A percentile compares a stretch with the other conserved stretches of the same genome.
Evolutionary conservation across 2,113 vertebrate genomes (phyloP).

Genomic region (Trichechus manatus): DNA sequence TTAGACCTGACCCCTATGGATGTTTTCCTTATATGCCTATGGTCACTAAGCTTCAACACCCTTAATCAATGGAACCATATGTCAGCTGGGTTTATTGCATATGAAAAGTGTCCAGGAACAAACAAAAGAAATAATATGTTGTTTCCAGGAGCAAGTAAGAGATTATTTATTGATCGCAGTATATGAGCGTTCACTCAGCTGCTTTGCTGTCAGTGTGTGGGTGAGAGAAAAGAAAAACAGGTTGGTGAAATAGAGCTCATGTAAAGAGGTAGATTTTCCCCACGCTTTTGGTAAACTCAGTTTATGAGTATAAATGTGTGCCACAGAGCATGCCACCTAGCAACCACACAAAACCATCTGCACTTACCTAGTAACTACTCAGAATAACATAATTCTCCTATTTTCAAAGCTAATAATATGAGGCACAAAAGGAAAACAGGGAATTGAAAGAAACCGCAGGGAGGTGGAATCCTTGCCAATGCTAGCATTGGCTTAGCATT

Average conservation of each 20-base stretch:
- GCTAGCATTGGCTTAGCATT: background rate
- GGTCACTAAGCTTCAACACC: slow-evolving; percentile 29
- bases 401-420: slow-evolving; percentile 58
- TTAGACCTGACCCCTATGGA: background rate
- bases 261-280: slow-evolving; percentile 11
- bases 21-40: slow-evolving; percentile 32
- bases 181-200: slow-evolving; percentile 37
- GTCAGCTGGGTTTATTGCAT: slow-evolving; percentile 65
- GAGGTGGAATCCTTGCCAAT: background rate
- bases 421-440: background rate
- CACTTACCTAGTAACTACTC: slow-evolving; percentile 53
- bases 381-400: slow-evolving; percentile 54
- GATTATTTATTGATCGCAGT: slow-evolving; percentile 69
- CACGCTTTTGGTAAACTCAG: background rate
- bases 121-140: slow-evolving; percentile 72
- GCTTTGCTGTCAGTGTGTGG: background rate
- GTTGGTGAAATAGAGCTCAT: slow-evolving; percentile 5
- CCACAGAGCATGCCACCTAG: slow-evolving; percentile 51
- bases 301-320: slow-evolving; percentile 58
- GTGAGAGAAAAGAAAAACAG: slow-evolving; percentile 41
- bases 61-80: slow-evolving; percentile 61
- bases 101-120: slow-evolving; percentile 73
- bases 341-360: slow-evolving; percentile 66
- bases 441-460: slow-evolving; percentile 21
- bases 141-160: slow-evolving; percentile 64